Base-by-base conservation (phyloP, 64 coral and sea anemone genomes). In the Montipora sp. region DNA sequence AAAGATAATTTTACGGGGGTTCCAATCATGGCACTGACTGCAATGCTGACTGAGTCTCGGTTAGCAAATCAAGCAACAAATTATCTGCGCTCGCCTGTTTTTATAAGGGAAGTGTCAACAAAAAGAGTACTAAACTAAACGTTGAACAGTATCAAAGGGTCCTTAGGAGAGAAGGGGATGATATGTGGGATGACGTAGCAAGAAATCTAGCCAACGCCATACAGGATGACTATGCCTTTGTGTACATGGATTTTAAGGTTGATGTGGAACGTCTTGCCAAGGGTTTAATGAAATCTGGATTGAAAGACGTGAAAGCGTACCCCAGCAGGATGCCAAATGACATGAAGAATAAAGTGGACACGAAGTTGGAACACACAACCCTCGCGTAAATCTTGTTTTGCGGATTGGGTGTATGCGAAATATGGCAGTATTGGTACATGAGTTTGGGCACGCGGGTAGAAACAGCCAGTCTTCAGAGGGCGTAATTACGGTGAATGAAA, bases 221-320 rank as follows among this genome's bases (percentile, higher is more conserved):
- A 18, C 27, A 51, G 10, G 59, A 87, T n/a, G 79, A 96, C 7
- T 96, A 85, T 18, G 75, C 80, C 15, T 93, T 93, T 13, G 85
- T 92, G 1, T 95, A 92, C 81, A 89, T 95, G 90, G 90, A 92
- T 50, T 95, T 95, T 14, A 87, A 47, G 59, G 70, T 53, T 5
- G 95, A 96, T 53, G 87, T 93, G 10, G 77, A 96, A 18, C 7
- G 57, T 5, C 47, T 92, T 71, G 80, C 67, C 15, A 21, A 71
- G 7, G 8, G 44, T 2, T 36, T 93, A 0, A 93, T 46, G 47
- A 57, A 84, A 18, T 4, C 59, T 36, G 81, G 81, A 13, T 47
- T 84, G 15, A n/a, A 89, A 16, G 73, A 77, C 3, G 51, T 89
- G 5, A 89, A 77, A 47, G 73, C 48, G 20, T 89, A 77, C 44